Percentiles rank a stretch among this genome's conserved stretches.
Evolutionary conservation across 2,113 vertebrate species (phyloP).

Genomic region (Neoarius graeffei): DNA sequence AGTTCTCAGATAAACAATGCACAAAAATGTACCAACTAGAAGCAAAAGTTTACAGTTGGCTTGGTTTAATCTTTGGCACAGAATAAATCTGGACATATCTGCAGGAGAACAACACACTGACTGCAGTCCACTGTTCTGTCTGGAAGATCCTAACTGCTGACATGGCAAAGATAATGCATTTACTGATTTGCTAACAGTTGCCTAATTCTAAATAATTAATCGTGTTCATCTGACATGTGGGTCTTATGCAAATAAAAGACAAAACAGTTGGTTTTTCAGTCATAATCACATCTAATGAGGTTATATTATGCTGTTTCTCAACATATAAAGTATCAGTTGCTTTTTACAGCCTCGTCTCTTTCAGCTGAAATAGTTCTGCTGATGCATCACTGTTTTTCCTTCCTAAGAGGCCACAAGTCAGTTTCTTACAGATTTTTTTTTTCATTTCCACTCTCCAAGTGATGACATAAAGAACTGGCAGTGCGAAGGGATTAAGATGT

Average conservation of each 20-base stretch:
- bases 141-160: conserved; percentile 22
- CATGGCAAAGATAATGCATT: conserved; percentile 33
- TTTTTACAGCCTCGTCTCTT: conserved; percentile 1
- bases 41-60: not conserved
- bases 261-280: conserved; percentile 14
- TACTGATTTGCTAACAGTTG: conserved; percentile 17
- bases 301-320: not conserved
- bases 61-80: not conserved
- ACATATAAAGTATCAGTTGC: not conserved
- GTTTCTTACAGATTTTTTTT: conserved; percentile 40
- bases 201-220: conserved; percentile 38
- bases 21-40: not conserved
- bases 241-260: conserved; percentile 25
- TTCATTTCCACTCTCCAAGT: conserved; percentile 18
- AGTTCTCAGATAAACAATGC: not conserved
- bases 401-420: conserved; percentile 14
- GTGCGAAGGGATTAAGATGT: conserved; percentile 18
- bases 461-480: conserved; percentile 36
- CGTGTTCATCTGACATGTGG: not conserved
- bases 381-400: conserved; percentile 36
- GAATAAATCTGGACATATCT: not conserved
- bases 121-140: not conserved
- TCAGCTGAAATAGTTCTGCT: conserved; percentile 20
- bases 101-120: conserved; percentile 5
- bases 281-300: not conserved